Evolutionary conservation across 2,113 vertebrate genomes (phyloP).

Genomic region (Macquaria australasica): DNA sequence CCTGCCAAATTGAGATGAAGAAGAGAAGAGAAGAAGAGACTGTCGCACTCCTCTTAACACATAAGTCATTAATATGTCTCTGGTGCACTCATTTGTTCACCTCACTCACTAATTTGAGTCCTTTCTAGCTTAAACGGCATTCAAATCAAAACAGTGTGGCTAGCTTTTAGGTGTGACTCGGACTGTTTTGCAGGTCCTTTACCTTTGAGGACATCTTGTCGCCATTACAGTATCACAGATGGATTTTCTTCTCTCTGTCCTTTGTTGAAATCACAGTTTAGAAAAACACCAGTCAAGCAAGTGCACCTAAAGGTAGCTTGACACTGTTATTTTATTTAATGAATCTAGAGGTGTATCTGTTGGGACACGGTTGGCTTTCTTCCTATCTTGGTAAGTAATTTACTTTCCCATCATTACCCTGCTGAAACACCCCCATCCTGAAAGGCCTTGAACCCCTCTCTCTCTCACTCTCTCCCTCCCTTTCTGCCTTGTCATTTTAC

Average conservation of each 20-base stretch:
- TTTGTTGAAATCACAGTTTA: slow-evolving; percentile 46
- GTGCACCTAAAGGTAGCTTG: slow-evolving; percentile 14
- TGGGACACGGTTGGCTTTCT: slow-evolving; percentile 41
- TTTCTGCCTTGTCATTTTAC: slow-evolving; percentile 79
- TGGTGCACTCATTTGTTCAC: slow-evolving; percentile 75
- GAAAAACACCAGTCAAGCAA: slow-evolving; percentile 28
- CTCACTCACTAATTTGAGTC: slow-evolving; percentile 69
- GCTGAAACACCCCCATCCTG: slow-evolving; percentile 70
- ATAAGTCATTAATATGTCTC: slow-evolving; percentile 76
- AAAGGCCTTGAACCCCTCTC: slow-evolving; percentile 73
- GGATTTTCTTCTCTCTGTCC: not conserved
- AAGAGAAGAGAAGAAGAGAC: slow-evolving; percentile 56
- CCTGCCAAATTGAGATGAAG: slow-evolving; percentile 79
- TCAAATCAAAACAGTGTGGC: slow-evolving; percentile 52
- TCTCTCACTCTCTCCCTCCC: slow-evolving; percentile 55
- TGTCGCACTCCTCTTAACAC: slow-evolving; percentile 74
- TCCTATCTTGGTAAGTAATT: slow-evolving; percentile 56
- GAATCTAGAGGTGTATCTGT: slow-evolving; percentile 55
- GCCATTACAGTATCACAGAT: slow-evolving; percentile 42
- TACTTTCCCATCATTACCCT: slow-evolving; percentile 71
- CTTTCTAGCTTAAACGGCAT: slow-evolving; percentile 37
- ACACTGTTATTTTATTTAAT: slow-evolving; percentile 52
- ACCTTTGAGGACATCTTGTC: slow-evolving; percentile 56
- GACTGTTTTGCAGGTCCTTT: slow-evolving; percentile 55
- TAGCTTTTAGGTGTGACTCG: slow-evolving; percentile 66